These are phyloP conservation scores for Temnothorax nylanderi DNA, from an alignment of 1,140 invertebrate genomes.

Conservation along the genomic window DNA sequence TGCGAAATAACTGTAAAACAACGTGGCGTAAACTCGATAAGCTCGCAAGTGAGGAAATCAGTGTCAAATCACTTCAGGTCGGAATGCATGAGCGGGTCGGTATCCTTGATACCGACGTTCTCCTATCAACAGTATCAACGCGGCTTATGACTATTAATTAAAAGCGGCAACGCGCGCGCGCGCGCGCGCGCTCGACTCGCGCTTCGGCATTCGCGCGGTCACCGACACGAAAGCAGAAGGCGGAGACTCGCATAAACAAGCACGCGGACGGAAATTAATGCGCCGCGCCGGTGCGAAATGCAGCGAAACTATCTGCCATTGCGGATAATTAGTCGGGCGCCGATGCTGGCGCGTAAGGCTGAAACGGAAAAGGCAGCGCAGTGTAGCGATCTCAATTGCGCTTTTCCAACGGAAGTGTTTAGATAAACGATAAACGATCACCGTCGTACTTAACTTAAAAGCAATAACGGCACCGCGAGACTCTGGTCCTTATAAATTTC, in stretches of 20 bases:
- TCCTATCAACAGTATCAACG: constrained; percentile 59
- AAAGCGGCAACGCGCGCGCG: constrained; percentile 53
- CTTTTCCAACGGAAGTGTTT: constrained; percentile 2
- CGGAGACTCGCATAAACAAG: constrained; percentile 70
- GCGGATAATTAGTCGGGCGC: constrained; percentile 75
- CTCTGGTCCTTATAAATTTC: not conserved
- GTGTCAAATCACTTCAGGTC: constrained; percentile 39
- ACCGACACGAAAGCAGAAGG: constrained; percentile 62
- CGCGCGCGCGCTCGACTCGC: constrained; percentile 29
- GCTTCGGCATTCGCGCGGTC: constrained; percentile 47
- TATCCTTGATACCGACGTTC: constrained; percentile 60
- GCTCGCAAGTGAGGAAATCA: constrained; percentile 26
- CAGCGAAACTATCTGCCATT: constrained; percentile 73
- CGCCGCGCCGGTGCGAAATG: constrained; percentile 70
- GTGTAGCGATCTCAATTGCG: constrained; percentile 56
- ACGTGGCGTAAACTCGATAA: constrained; percentile 2
- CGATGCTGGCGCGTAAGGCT: constrained; percentile 41
- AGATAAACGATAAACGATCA: not conserved
- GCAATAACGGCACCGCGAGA: not conserved
- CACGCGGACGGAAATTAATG: constrained; percentile 70
- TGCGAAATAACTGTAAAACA: not conserved
- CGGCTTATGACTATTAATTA: constrained; percentile 52
- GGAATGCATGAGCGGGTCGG: constrained; percentile 25
- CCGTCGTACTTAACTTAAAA: not conserved
- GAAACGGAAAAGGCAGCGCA: not conserved